These are phyloP conservation scores for Capricornis sumatraensis DNA, from an alignment of 2,113 vertebrate genomes.

Conservation along the genomic window DNA sequence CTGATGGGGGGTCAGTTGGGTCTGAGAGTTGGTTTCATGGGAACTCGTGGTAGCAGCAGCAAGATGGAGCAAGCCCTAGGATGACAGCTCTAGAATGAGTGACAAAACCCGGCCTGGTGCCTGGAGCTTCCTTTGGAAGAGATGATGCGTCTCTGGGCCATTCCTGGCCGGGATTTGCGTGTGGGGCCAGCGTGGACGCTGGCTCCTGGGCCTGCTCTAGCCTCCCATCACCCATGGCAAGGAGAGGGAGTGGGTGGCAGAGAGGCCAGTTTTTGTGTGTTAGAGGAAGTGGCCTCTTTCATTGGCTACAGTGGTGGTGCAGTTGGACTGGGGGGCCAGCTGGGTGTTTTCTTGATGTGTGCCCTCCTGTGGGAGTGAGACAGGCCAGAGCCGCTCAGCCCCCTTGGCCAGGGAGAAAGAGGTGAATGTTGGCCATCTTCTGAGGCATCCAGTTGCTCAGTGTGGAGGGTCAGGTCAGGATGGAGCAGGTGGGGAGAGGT, in stretches of 20 bases:
- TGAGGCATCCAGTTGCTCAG: background rate
- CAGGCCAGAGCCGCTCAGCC: background rate
- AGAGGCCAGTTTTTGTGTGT: background rate
- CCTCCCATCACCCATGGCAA: background rate
- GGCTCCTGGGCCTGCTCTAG: background rate
- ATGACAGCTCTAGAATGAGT: background rate
- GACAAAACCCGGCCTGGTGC: slow-evolving; percentile 1
- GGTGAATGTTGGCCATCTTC: background rate
- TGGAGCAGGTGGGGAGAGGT: background rate
- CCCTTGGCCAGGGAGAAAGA: background rate
- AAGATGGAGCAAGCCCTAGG: background rate
- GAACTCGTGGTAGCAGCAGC: background rate
- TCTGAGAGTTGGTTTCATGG: background rate
- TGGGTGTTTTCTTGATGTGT: background rate
- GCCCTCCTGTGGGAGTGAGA: background rate
- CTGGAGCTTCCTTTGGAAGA: slow-evolving; percentile 51
- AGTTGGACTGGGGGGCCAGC: background rate
- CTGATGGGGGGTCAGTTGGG: background rate
- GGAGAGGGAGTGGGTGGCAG: background rate
- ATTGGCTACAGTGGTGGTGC: background rate
- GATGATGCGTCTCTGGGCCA: background rate
- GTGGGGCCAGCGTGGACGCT: background rate
- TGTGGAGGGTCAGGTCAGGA: background rate
- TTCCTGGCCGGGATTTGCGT: background rate
- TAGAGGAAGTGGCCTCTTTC: background rate